Evolutionary conservation across 2,113 vertebrate genomes (phyloP).

Genomic region (Anarhynchus alexandrinus): DNA sequence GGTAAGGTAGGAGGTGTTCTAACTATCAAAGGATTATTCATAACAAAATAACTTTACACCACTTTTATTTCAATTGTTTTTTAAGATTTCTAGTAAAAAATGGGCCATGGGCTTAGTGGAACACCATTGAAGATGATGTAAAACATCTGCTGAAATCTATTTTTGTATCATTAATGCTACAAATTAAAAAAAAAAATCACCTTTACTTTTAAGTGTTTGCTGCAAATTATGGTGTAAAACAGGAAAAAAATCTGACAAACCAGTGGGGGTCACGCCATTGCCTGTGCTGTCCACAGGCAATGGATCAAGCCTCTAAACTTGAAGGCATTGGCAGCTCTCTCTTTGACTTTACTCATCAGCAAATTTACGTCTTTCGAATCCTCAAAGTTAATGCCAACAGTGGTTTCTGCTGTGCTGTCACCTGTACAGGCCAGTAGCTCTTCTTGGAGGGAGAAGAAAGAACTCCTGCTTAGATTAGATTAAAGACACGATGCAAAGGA

Average conservation of each 20-base stretch:
- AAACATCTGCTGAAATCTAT: not conserved
- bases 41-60: not conserved
- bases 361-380: not conserved
- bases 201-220: not conserved
- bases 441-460: constrained; percentile 43
- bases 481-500: not conserved
- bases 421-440: not conserved
- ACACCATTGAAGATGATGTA: not conserved
- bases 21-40: not conserved
- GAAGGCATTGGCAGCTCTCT: not conserved
- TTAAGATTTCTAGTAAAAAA: not conserved
- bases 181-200: not conserved
- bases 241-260: not conserved
- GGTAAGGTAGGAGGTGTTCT: not conserved
- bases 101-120: not conserved
- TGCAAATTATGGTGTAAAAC: not conserved
- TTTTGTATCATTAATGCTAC: not conserved
- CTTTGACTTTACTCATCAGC: not conserved
- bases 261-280: not conserved
- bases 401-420: not conserved
- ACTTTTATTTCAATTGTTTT: not conserved
- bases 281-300: not conserved
- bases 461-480: constrained; percentile 19
- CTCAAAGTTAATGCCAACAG: constrained; percentile 2
- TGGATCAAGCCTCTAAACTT: not conserved